Evolutionary conservation across 2,797 vertebrate genomes (phyloP).

Genomic region (Apogon hyalosoma): DNA sequence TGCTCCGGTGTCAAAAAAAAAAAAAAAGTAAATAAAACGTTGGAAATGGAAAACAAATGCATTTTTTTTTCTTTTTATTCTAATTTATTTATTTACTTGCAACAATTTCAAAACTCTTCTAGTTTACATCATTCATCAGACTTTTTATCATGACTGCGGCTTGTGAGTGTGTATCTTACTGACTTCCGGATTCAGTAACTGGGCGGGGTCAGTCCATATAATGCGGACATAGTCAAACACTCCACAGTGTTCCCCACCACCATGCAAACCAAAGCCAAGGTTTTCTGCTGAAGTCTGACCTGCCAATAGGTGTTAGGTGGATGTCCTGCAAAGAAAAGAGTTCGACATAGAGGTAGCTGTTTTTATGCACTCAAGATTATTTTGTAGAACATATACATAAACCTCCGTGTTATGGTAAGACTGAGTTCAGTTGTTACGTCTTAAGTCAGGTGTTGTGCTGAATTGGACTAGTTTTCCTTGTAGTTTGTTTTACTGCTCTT

Average conservation of each 20-base stretch:
- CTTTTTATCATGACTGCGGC: no score
- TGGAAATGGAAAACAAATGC: background rate
- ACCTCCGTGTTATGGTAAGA: background rate
- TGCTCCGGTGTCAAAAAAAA: no score
- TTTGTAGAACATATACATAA: background rate
- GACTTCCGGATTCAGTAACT: background rate
- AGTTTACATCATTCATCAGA: background rate
- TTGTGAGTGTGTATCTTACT: no score
- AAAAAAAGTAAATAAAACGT: no score
- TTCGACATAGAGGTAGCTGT: constrained; percentile 2
- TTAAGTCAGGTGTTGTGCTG: background rate
- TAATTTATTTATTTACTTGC: background rate
- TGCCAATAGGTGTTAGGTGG: background rate
- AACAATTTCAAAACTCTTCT: background rate
- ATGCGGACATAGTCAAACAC: constrained; percentile 20
- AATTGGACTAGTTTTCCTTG: no score
- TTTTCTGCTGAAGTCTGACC: background rate
- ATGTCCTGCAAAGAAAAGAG: background rate
- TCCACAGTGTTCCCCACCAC: rapidly evolving
- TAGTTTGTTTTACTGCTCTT: no score
- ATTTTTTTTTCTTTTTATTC: no score
- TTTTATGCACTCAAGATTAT: background rate
- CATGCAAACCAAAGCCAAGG: background rate
- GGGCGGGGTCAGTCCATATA: constrained; percentile 26
- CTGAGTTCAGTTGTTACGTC: background rate